Evolutionary conservation across 2,888 invertebrate species (phyloP), one percentile per base, ranked within the genome.

Genomic region (Cyclophora punctaria): DNA sequence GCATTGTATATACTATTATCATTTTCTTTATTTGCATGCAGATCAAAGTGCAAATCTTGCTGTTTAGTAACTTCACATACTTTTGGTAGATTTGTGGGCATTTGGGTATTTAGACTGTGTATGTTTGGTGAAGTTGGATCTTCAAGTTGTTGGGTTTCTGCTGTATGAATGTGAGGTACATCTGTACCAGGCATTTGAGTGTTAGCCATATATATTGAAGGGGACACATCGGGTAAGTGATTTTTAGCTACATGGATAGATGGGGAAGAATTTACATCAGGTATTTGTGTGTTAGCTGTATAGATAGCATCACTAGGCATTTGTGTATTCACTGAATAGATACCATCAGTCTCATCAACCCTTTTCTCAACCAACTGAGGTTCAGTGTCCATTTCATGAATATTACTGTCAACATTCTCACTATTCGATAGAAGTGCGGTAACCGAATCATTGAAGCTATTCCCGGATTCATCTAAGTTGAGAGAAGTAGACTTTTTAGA

Each of bases 311-410:
- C 55, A 5, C 45, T 44, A 2, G 69, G 66, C 35, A 64, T 49
- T 57, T 75, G 73, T n/a, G 75, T 73, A 47, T 67, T 63, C 43
- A 70, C 79, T 45, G 71, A 68, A 50, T 74, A 71, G 60, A 82
- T 78, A 35, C 75, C 71, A 56, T 73, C 71, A 42, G 54, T 57
- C 53, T 55, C 69, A 34, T 68, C 65, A 62, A 66, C 63, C 7
- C 35, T 40, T 48, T 55, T 55, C 51, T 51, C 52, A 37, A 49
- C 34, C 55, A 48, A 52, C 5, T 75, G 73, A 41, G 57, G 59
- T 62, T 83, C 84, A 43, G 85, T 85, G 48, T 83, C 74, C 63
- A 80, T 66, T 52, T 78, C 75, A 55, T 65, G 58, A 48, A 70
- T 70, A 51, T 66, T 51, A 51, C 57, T 56, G 52, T 49, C 48